These are phyloP conservation scores for Ictalurus furcatus DNA, from an alignment of 2,113 vertebrate genomes.

Conservation along the genomic window DNA sequence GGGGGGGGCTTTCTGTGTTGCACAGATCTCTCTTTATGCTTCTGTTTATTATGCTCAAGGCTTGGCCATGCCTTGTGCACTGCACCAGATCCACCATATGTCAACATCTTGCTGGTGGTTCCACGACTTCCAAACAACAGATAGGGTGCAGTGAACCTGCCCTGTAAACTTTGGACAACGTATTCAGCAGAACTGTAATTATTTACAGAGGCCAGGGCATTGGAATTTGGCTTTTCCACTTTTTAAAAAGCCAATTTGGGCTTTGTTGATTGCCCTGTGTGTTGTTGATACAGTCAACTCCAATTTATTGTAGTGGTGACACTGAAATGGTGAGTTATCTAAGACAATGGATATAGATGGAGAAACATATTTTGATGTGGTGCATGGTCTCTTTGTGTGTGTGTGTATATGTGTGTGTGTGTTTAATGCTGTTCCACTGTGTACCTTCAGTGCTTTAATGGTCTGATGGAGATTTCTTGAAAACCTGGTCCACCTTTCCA, in stretches of 20 bases:
- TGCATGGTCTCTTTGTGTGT: neutral
- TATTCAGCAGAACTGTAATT: constrained; percentile 99
- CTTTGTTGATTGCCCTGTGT: constrained; percentile 47
- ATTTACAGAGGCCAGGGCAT: constrained; percentile 96
- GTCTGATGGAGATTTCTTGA: constrained; percentile 65
- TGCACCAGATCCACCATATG: constrained; percentile 91
- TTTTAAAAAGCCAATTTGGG: constrained; percentile 36
- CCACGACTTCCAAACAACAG: constrained; percentile 97
- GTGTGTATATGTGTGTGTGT: constrained; percentile 14
- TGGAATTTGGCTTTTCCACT: constrained; percentile 74
- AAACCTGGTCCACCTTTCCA: constrained; percentile 68
- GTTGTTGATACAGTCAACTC: constrained; percentile 28
- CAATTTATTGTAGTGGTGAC: constrained; percentile 28
- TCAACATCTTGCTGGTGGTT: constrained; percentile 99
- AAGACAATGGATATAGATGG: neutral
- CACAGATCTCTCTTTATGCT: constrained; percentile 98
- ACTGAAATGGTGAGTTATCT: neutral
- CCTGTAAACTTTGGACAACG: constrained; percentile 99
- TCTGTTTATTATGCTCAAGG: constrained; percentile 98
- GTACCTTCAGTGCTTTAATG: constrained; percentile 59
- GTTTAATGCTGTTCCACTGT: constrained; percentile 61
- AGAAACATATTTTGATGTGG: constrained; percentile 12
- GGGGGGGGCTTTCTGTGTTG: constrained; percentile 70
- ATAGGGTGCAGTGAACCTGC: constrained; percentile 97
- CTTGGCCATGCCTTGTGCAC: constrained; percentile 90